A percentile compares a stretch with the other conserved stretches of the same genome.
Evolutionary conservation across 1,140 invertebrate species (phyloP).

Genomic region (Nasonia longicornis): DNA sequence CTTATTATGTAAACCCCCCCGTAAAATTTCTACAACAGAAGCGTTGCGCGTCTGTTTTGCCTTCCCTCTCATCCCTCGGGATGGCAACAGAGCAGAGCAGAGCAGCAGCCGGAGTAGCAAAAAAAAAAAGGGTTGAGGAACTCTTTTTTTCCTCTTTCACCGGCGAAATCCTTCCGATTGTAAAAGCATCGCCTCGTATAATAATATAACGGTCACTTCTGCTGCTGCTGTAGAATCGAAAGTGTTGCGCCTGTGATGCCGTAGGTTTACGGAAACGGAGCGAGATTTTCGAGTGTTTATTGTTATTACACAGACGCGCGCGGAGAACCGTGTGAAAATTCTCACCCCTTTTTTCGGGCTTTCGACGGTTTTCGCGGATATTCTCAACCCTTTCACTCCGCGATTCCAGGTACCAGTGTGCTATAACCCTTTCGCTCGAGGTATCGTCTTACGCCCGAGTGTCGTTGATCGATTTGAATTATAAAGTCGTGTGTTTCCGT

Average conservation of each 20-base stretch:
- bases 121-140: slow-evolving; percentile 44
- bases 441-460: not conserved
- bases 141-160: slow-evolving; percentile 28
- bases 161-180: slow-evolving; percentile 30
- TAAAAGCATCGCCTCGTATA: slow-evolving; percentile 25
- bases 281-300: slow-evolving; percentile 28
- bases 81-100: slow-evolving; percentile 4
- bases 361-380: not conserved
- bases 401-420: not conserved
- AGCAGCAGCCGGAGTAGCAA: not conserved
- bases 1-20: slow-evolving; percentile 44
- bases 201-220: slow-evolving; percentile 42
- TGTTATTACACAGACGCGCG: not conserved
- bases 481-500: not conserved
- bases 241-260: not conserved
- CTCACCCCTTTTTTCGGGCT: slow-evolving; percentile 19
- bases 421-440: not conserved
- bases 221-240: slow-evolving; percentile 6
- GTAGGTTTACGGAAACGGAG: not conserved
- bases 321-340: slow-evolving; percentile 39
- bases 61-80: slow-evolving; percentile 39
- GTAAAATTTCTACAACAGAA: slow-evolving; percentile 36
- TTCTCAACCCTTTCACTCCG: slow-evolving; percentile 17
- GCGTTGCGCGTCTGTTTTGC: slow-evolving; percentile 30
- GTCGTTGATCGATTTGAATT: not conserved